Evolutionary conservation across 2,888 invertebrate genomes (phyloP).

Genomic region (Micoletzkya japonica): DNA sequence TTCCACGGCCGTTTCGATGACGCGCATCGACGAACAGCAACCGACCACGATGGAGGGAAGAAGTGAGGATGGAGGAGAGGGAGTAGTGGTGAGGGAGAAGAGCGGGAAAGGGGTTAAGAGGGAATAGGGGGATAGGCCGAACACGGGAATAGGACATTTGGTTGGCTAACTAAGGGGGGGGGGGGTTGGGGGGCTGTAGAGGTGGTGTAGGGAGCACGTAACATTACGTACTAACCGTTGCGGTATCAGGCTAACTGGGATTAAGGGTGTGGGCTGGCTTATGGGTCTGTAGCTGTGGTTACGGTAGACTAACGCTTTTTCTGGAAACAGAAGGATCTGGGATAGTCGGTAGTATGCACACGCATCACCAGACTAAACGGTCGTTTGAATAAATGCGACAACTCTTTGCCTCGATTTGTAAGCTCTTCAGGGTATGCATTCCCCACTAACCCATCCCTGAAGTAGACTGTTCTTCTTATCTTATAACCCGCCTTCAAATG

Average conservation of each 20-base stretch:
- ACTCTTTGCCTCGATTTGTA: neutral
- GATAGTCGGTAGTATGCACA: no score
- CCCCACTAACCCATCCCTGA: no score
- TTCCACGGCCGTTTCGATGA: slow-evolving; percentile 10
- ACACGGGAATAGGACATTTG: neutral
- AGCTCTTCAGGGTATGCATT: no score
- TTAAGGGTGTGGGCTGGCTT: neutral
- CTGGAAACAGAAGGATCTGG: no score
- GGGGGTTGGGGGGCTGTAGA: neutral
- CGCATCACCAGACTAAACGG: no score
- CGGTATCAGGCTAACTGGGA: neutral
- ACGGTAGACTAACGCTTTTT: no score
- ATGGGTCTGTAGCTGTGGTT: neutral
- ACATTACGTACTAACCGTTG: neutral
- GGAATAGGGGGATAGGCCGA: neutral
- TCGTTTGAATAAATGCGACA: neutral
- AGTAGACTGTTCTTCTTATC: no score
- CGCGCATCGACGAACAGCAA: slow-evolving; percentile 15
- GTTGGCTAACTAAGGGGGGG: neutral
- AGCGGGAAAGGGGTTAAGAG: neutral
- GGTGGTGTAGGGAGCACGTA: neutral
- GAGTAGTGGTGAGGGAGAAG: slow-evolving; percentile 16
- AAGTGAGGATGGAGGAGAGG: slow-evolving; percentile 8
- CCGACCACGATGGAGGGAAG: slow-evolving; percentile 2
- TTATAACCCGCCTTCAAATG: no score